Evolutionary conservation across 2,113 vertebrate species (phyloP).

Genomic region (Meriones unguiculatus): DNA sequence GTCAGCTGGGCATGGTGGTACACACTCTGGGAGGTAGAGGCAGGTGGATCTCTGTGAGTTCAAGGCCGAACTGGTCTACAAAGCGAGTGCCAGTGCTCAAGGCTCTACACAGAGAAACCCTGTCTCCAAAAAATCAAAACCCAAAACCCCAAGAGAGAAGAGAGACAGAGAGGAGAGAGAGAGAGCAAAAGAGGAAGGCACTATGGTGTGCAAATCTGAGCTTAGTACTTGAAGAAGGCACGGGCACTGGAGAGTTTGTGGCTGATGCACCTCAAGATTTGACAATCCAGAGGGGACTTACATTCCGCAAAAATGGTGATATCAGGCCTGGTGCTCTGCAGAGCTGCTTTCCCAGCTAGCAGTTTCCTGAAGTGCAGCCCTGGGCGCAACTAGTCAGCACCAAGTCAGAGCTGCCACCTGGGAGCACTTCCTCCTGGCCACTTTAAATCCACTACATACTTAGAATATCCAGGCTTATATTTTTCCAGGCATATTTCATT

Average conservation of each 20-base stretch:
- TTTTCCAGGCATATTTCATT: slow-evolving; percentile 38
- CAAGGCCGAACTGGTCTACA: neutral
- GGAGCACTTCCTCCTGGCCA: neutral
- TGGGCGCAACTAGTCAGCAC: neutral
- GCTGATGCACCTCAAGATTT: too few species aligned
- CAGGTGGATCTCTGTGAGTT: neutral
- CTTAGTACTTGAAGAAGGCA: neutral
- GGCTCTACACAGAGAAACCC: neutral
- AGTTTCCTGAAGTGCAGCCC: slow-evolving; percentile 34
- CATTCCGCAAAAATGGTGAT: neutral
- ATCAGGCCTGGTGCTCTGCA: neutral
- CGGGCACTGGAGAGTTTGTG: neutral
- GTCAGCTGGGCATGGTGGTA: neutral
- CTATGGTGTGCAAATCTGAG: neutral
- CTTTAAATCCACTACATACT: neutral
- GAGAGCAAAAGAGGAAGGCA: neutral
- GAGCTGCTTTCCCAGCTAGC: neutral
- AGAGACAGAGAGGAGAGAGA: neutral
- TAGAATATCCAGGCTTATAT: neutral
- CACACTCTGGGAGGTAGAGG: neutral
- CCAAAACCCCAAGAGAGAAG: neutral
- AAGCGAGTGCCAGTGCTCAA: neutral
- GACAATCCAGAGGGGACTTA: neutral
- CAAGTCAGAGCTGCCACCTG: neutral
- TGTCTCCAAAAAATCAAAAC: neutral